Percentiles rank a stretch among this genome's conserved stretches.
Evolutionary conservation across 2,888 invertebrate species (phyloP).

Genomic region (Pterostichus madidus): DNA sequence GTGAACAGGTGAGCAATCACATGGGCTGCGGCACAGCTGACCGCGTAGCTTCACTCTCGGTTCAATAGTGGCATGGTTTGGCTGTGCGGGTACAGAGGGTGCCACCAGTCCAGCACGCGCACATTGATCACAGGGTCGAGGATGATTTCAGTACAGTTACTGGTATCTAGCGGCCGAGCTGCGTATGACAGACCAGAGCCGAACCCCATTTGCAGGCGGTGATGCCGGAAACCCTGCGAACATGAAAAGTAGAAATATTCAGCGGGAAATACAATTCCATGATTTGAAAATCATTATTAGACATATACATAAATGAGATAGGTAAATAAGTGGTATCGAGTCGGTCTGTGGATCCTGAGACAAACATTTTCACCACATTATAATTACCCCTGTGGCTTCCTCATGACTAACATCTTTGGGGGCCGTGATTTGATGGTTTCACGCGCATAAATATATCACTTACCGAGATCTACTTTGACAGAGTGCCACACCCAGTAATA

Average conservation of each 20-base stretch:
- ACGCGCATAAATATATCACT: no score
- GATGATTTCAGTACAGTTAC: slow-evolving; percentile 75
- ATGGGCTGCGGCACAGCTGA: slow-evolving; percentile 26
- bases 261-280: neutral
- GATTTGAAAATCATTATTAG: no score
- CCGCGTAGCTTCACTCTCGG: slow-evolving; percentile 69
- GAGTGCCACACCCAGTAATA: no score
- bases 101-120: slow-evolving; percentile 85
- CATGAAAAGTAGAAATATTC: neutral
- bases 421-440: no score
- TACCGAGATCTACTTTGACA: no score
- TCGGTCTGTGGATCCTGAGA: no score
- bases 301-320: no score
- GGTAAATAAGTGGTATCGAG: no score
- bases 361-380: no score
- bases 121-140: slow-evolving; percentile 79
- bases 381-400: no score
- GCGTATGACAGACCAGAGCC: slow-evolving; percentile 75
- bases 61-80: slow-evolving; percentile 71
- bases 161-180: slow-evolving; percentile 74
- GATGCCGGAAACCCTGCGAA: slow-evolving; percentile 76
- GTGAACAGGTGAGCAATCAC: slow-evolving; percentile 50
- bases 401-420: no score
- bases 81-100: slow-evolving; percentile 78
- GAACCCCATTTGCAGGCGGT: slow-evolving; percentile 80